Conservation (phyloP, 1,140 invertebrate genomes). For the Eurosta solidaginis region DNA sequence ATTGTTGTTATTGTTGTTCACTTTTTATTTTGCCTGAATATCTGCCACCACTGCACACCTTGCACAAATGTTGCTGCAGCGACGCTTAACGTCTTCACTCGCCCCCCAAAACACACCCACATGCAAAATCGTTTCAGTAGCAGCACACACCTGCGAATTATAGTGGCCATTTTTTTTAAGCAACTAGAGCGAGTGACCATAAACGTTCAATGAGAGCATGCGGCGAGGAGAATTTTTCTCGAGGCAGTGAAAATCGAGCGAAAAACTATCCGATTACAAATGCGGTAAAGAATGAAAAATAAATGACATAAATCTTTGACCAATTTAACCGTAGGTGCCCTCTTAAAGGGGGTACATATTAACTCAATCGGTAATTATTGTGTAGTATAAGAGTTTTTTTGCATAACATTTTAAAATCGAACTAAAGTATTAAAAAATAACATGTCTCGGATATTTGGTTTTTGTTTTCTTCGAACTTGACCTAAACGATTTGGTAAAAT, state of each 20-base stretch:
- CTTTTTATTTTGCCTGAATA: neutral
- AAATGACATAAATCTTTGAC: neutral
- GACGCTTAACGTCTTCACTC: too few relatives aligned
- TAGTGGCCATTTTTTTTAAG: neutral
- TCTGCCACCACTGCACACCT: neutral
- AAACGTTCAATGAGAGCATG: too few relatives aligned
- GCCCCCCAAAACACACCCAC: neutral
- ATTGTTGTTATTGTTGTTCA: neutral
- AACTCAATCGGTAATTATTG: neutral
- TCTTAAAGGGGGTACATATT: neutral
- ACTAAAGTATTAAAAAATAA: too few relatives aligned
- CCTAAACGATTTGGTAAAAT: neutral
- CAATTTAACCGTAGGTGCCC: neutral
- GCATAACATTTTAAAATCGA: too few relatives aligned
- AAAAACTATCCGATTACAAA: constrained; percentile 28
- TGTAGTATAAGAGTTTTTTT: neutral
- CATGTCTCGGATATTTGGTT: too few relatives aligned
- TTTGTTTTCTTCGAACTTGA: constrained; percentile 11
- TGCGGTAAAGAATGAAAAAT: neutral
- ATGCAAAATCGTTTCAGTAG: neutral
- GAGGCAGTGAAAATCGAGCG: neutral
- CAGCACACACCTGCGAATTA: neutral
- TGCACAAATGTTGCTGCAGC: too few relatives aligned
- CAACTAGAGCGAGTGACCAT: too few relatives aligned
- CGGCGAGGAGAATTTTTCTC: neutral